phyloP scores from a whole-genome alignment of 2,113 vertebrate species.

The Cyphotilapia sp. region DNA sequence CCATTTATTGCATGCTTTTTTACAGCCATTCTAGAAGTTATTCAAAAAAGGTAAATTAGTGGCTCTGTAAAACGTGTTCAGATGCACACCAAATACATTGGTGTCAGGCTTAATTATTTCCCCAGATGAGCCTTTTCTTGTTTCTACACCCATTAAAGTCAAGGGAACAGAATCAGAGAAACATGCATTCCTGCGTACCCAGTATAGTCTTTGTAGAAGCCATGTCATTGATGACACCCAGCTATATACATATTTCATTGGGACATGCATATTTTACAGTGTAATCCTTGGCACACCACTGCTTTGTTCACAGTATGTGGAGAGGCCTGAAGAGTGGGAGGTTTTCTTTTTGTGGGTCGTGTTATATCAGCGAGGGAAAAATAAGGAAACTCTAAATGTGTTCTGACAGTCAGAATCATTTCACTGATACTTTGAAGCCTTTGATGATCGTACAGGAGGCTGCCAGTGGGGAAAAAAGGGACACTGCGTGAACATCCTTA shows the following conservation, averaged over 20 bases:
- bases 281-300: slow-evolving; percentile 53
- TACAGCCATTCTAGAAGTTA: slow-evolving; percentile 51
- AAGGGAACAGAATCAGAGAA: slow-evolving; percentile 46
- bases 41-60: slow-evolving; percentile 58
- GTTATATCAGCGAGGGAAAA: slow-evolving; percentile 6
- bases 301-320: slow-evolving; percentile 53
- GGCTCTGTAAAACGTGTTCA: slow-evolving; percentile 43
- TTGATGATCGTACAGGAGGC: neutral
- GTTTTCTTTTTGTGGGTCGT: slow-evolving; percentile 20
- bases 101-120: slow-evolving; percentile 64
- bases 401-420: slow-evolving; percentile 6
- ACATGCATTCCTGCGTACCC: slow-evolving; percentile 23
- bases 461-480: neutral
- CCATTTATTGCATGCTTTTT: slow-evolving; percentile 50
- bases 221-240: slow-evolving; percentile 62
- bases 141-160: slow-evolving; percentile 65
- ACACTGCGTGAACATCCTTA: neutral
- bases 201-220: slow-evolving; percentile 46
- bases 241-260: slow-evolving; percentile 67
- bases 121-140: slow-evolving; percentile 53
- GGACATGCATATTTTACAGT: slow-evolving; percentile 67
- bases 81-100: slow-evolving; percentile 52
- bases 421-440: neutral
- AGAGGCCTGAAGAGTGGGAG: slow-evolving; percentile 21
- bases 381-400: neutral